phyloP scores from a whole-genome alignment of 2,888 invertebrate species.

The Lasioglossum lativentre region DNA sequence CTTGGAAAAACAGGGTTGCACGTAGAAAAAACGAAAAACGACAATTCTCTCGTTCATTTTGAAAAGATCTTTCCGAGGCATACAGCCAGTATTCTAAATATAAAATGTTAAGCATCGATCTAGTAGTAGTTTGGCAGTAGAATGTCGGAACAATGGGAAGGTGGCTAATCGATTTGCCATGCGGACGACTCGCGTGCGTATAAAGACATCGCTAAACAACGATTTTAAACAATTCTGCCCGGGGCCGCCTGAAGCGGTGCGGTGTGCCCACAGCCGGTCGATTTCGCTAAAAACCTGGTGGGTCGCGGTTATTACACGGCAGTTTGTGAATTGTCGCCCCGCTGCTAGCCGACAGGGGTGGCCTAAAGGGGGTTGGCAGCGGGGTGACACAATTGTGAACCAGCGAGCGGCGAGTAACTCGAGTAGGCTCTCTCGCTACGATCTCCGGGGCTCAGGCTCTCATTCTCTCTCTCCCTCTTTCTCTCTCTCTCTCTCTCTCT shows the following conservation, averaged over 20 bases:
- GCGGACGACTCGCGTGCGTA: too few relatives aligned
- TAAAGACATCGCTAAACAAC: not conserved
- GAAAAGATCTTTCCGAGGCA: too few relatives aligned
- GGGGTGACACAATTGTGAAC: conserved; percentile 74
- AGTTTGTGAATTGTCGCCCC: conserved; percentile 68
- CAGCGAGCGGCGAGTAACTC: conserved; percentile 76
- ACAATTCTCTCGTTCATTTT: not conserved
- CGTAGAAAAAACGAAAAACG: too few relatives aligned
- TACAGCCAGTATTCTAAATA: not conserved
- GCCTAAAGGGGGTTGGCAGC: conserved; percentile 31
- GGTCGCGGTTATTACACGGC: conserved; percentile 65
- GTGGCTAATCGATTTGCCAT: not conserved
- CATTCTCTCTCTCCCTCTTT: not conserved
- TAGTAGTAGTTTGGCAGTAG: not conserved
- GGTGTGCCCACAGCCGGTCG: conserved; percentile 29
- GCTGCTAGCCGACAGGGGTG: conserved; percentile 29
- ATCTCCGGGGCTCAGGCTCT: conserved; percentile 42
- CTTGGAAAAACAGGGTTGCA: conserved; percentile 25
- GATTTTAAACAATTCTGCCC: not conserved
- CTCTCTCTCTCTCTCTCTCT: not conserved
- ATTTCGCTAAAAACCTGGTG: conserved; percentile 25
- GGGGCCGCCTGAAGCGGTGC: not conserved
- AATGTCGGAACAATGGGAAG: not conserved
- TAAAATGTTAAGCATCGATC: not conserved
- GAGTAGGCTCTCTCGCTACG: conserved; percentile 74